Evolutionary conservation across 2,888 invertebrate species (phyloP).

Genomic region (Agelastica alni): DNA sequence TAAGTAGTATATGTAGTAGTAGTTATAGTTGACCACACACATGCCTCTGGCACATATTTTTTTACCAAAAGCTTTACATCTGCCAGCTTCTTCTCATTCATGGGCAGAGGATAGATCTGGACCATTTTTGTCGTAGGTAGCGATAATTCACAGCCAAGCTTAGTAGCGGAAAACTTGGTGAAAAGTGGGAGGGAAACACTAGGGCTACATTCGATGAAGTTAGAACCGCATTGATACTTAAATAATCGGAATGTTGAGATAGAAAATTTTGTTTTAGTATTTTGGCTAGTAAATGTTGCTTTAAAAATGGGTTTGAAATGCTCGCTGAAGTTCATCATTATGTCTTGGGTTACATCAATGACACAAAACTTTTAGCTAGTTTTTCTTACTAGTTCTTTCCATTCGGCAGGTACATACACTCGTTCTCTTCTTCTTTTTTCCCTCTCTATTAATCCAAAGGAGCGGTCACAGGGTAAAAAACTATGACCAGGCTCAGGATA

Average conservation of each 20-base stretch:
- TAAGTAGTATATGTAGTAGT: too few species aligned
- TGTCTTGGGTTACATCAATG: constrained; percentile 24
- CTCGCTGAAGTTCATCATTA: constrained; percentile 25
- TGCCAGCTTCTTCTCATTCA: too few species aligned
- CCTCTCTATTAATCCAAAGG: constrained; percentile 25
- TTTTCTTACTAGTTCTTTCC: neutral
- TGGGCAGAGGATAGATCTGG: neutral
- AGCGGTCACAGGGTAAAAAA: constrained; percentile 28
- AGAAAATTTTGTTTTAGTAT: neutral
- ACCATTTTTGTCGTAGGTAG: neutral
- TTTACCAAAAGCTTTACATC: neutral
- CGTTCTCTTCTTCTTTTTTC: constrained; percentile 15
- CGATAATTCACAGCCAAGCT: neutral
- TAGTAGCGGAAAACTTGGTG: neutral
- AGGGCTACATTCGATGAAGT: constrained; percentile 12
- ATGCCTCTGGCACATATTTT: neutral
- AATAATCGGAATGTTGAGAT: constrained; percentile 10
- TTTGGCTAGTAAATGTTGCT: constrained; percentile 17
- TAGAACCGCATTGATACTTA: constrained; percentile 4
- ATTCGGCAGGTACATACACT: neutral
- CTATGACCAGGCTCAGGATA: constrained; percentile 25
- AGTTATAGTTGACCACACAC: too few species aligned
- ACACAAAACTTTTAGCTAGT: constrained; percentile 25
- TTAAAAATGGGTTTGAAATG: constrained; percentile 28
- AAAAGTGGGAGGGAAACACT: neutral